These are phyloP conservation scores for Astropecten irregularis DNA, from an alignment of 53 echinoderm and acorn worm species.

Conservation along the genomic window DNA sequence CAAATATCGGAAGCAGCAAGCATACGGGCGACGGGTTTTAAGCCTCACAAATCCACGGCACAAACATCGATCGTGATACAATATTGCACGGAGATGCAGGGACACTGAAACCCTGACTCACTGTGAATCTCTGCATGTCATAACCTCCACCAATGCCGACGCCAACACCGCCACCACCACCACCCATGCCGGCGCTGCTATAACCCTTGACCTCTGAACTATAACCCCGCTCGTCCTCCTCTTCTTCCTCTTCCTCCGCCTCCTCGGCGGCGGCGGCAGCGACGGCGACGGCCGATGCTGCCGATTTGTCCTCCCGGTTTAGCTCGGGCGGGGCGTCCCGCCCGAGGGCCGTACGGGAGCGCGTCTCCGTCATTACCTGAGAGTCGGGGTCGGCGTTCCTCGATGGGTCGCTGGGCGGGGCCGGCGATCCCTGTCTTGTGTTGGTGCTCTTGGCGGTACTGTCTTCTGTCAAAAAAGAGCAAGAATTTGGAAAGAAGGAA, in stretches of 20 bases:
- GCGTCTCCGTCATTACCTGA: constrained; percentile 63
- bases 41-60: too few relatives aligned
- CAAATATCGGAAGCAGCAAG: too few relatives aligned
- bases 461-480: constrained; percentile 32
- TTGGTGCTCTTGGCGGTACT: constrained; percentile 47
- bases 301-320: constrained; percentile 53
- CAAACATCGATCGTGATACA: too few relatives aligned
- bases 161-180: too few relatives aligned
- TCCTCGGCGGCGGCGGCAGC: too few relatives aligned
- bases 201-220: constrained; percentile 56
- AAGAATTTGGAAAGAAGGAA: neutral
- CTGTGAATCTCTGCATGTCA: constrained; percentile 50
- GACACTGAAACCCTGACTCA: constrained; percentile 26
- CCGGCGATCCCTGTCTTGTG: constrained; percentile 52
- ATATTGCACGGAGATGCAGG: too few relatives aligned
- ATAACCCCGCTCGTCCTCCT: constrained; percentile 54
- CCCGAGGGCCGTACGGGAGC: constrained; percentile 32
- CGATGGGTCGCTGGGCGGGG: constrained; percentile 33
- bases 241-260: constrained; percentile 39
- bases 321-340: constrained; percentile 60
- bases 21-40: too few relatives aligned
- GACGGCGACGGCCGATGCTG: too few relatives aligned
- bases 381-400: constrained; percentile 58
- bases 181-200: constrained; percentile 11
- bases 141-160: too few relatives aligned